A percentile compares a stretch with the other conserved stretches of the same genome.
phyloP scores from a whole-genome alignment of 2,888 invertebrate species.

The Hartigia nigra region DNA sequence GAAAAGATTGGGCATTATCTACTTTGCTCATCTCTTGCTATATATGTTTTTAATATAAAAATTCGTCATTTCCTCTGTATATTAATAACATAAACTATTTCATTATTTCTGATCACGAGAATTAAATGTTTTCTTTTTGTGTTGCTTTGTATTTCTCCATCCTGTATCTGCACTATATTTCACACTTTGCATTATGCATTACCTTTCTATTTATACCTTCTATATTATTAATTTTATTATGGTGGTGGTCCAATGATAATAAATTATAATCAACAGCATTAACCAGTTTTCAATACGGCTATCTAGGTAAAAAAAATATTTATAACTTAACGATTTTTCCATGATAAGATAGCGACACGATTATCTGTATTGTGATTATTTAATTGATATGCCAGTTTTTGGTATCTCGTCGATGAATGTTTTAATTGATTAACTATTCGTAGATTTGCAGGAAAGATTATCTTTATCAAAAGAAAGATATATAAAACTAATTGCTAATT shows the following conservation, averaged over 20 bases:
- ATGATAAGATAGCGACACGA: not conserved
- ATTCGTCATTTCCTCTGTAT: not conserved
- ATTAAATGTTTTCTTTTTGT: not conserved
- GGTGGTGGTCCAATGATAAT: not conserved
- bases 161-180: not conserved
- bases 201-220: not conserved
- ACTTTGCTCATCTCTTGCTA: not conserved
- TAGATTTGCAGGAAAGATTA: not conserved
- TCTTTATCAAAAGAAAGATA: not conserved
- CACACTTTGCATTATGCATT: conserved; percentile 20
- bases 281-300: not conserved
- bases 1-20: not conserved
- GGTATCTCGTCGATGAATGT: not conserved
- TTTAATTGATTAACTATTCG: not conserved
- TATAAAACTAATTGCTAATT: not conserved
- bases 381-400: not conserved
- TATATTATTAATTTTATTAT: not conserved
- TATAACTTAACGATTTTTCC: not conserved
- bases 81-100: not conserved
- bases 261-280: not conserved
- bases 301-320: too few relatives aligned
- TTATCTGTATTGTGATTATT: not conserved
- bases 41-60: not conserved
- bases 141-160: not conserved
- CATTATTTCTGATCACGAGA: not conserved